A percentile compares a stretch with the other conserved stretches of the same genome.
Evolutionary conservation across 2,888 invertebrate species (phyloP).

Genomic region (Drosophila falleni): DNA sequence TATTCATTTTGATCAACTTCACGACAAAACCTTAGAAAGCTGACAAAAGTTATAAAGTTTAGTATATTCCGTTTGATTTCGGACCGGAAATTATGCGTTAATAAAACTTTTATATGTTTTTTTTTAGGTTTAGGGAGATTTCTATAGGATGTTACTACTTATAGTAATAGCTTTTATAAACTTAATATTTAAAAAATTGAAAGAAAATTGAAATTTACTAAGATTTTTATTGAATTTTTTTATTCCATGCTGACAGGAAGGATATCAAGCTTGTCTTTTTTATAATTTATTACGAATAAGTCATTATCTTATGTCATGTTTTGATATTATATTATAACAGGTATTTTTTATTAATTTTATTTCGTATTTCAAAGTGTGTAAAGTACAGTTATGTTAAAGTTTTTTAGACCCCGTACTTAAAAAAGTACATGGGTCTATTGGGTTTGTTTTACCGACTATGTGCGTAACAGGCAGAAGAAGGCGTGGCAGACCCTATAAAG

Average conservation of each 20-base stretch:
- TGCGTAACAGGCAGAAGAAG: too few species aligned
- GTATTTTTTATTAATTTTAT: too few species aligned
- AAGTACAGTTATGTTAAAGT: too few species aligned
- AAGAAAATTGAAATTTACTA: background rate
- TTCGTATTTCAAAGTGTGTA: too few species aligned
- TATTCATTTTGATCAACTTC: background rate
- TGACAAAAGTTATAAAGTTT: conserved; percentile 5
- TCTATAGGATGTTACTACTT: background rate
- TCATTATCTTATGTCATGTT: too few species aligned
- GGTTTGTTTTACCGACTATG: too few species aligned
- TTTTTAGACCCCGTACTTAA: too few species aligned
- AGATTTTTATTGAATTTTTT: background rate
- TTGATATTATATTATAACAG: too few species aligned
- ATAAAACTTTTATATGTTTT: background rate
- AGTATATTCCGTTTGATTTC: background rate
- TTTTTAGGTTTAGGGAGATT: background rate
- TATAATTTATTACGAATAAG: background rate
- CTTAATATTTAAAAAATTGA: background rate
- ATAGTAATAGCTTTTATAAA: background rate
- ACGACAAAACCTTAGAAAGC: conserved; percentile 33
- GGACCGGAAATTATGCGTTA: conserved; percentile 4
- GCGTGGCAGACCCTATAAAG: too few species aligned
- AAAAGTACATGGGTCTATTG: too few species aligned
- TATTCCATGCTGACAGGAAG: background rate
- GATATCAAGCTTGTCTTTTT: background rate